phyloP scores from a whole-genome alignment of 2,113 vertebrate genomes.

The Tautogolabrus adspersus region DNA sequence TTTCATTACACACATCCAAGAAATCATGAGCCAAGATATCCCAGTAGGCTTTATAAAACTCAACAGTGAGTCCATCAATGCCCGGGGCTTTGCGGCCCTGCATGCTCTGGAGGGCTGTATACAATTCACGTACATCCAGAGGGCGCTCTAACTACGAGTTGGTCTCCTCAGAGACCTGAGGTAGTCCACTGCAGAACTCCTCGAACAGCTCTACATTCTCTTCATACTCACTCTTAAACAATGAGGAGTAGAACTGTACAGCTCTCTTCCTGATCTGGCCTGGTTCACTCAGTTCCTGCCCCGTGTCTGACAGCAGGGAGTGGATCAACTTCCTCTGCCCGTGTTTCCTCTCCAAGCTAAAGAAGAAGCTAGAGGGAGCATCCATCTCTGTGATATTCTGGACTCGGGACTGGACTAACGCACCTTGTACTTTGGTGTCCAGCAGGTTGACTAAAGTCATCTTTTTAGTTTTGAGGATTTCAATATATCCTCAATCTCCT shows the following conservation, averaged over 20 bases:
- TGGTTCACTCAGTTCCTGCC: neutral
- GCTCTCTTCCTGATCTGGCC: neutral
- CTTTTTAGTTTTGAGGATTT: conserved; percentile 3
- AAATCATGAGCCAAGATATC: too few species aligned
- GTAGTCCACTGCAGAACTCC: neutral
- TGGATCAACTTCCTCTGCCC: neutral
- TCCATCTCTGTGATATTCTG: neutral
- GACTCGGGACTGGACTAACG: neutral
- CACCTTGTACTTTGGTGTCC: neutral
- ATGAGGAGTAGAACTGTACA: neutral
- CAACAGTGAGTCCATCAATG: too few species aligned
- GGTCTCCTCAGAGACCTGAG: neutral
- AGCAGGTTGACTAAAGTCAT: neutral
- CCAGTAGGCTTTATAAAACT: too few species aligned
- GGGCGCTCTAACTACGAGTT: neutral
- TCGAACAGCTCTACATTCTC: neutral
- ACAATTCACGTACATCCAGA: neutral
- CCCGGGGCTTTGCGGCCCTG: too few species aligned
- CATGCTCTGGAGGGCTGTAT: neutral
- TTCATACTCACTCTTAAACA: neutral
- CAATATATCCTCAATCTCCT: conserved; percentile 1
- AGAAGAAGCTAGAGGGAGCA: conserved; percentile 8
- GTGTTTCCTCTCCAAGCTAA: neutral
- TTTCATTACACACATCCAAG: too few species aligned
- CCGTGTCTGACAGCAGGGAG: neutral